Conservation (phyloP, 2,888 invertebrate species). For the Scaptomyza cyrtandrae region DNA sequence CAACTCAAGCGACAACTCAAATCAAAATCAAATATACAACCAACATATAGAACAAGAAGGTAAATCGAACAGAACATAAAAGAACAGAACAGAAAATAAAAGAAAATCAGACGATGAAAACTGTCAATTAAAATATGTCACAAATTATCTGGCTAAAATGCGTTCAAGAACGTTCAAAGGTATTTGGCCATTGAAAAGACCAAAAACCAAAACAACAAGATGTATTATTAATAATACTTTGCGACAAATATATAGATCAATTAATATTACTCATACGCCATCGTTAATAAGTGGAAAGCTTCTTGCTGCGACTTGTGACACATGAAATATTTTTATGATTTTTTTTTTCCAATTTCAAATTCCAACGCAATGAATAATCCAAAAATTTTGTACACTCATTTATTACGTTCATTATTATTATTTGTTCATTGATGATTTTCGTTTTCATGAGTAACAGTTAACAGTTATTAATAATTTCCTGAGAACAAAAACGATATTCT, state of each 20-base stretch:
- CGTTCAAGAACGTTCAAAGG: slow-evolving; percentile 35
- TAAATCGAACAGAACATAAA: slow-evolving; percentile 5
- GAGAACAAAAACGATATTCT: neutral
- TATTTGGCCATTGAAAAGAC: slow-evolving; percentile 8
- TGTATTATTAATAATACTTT: slow-evolving; percentile 1
- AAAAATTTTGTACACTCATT: neutral
- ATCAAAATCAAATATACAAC: slow-evolving; percentile 30
- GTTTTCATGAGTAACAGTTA: slow-evolving; percentile 13
- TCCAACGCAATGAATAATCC: slow-evolving; percentile 31
- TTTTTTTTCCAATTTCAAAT: slow-evolving; percentile 18
- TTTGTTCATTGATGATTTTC: neutral
- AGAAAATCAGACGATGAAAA: slow-evolving; percentile 8
- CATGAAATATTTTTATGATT: slow-evolving; percentile 27
- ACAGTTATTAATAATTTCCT: slow-evolving; percentile 10
- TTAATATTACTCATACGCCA: slow-evolving; percentile 54
- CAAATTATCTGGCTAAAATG: slow-evolving; percentile 13
- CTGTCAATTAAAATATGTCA: slow-evolving; percentile 57
- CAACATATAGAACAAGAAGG: slow-evolving; percentile 6
- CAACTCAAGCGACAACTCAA: slow-evolving; percentile 59
- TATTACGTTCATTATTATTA: too few relatives aligned
- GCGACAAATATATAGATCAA: neutral
- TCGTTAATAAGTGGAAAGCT: slow-evolving; percentile 38
- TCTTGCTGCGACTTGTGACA: slow-evolving; percentile 20
- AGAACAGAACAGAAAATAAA: slow-evolving; percentile 7
- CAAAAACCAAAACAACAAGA: slow-evolving; percentile 8